Evolutionary conservation across 1,140 invertebrate species (phyloP).

Genomic region (Penaeus vannamei): DNA sequence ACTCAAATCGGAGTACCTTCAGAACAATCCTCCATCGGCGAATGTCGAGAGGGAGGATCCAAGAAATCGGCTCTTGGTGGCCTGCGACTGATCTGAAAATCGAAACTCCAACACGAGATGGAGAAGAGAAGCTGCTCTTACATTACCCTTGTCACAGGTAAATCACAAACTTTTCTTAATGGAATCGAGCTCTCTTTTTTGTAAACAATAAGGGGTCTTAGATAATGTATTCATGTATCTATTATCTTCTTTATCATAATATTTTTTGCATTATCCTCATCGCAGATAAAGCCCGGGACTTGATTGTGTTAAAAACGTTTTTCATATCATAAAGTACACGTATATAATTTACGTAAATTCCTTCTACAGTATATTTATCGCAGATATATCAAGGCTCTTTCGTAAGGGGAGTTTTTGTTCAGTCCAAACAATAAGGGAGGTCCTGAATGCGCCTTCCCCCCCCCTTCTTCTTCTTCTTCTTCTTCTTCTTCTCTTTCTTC

Average conservation of each 20-base stretch:
- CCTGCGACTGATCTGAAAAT: constrained; percentile 21
- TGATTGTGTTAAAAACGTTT: no score
- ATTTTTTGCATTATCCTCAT: no score
- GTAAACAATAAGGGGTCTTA: background rate
- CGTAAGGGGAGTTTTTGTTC: no score
- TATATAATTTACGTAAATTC: no score
- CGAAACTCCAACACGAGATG: background rate
- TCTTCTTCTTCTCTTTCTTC: background rate
- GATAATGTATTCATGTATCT: background rate
- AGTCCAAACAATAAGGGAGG: background rate
- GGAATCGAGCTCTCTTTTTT: no score
- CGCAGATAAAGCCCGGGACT: no score
- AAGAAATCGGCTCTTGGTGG: constrained; percentile 2
- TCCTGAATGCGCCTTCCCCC: background rate
- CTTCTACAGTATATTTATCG: no score
- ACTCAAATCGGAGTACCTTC: background rate
- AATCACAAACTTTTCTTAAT: background rate
- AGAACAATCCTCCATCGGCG: background rate
- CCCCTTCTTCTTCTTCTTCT: background rate
- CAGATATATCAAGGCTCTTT: no score
- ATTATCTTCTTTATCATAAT: background rate
- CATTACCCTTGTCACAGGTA: background rate
- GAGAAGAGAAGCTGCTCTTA: no score
- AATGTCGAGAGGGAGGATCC: background rate
- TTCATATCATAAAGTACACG: no score